phyloP scores from a whole-genome alignment of 2,888 invertebrate species.

The Tipula confusa region DNA sequence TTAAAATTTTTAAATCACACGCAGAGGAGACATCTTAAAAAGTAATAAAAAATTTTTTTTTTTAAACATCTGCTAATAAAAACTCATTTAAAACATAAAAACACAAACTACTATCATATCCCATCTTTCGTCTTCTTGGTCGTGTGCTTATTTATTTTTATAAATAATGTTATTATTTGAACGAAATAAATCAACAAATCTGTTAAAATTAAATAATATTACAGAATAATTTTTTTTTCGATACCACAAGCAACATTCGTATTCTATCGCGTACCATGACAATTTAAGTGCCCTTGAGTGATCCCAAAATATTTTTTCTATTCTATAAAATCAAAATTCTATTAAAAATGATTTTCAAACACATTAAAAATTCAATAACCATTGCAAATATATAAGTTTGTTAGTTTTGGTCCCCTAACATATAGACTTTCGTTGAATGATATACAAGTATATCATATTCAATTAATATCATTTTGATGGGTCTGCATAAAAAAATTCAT shows the following conservation, averaged over 20 bases:
- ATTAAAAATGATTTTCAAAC: not conserved
- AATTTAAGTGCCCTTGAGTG: not conserved
- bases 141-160: not conserved
- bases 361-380: not conserved
- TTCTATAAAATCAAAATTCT: not conserved
- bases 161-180: not conserved
- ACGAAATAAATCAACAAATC: not conserved
- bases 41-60: not conserved
- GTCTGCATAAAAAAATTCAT: no score
- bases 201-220: not conserved
- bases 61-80: constrained; percentile 7
- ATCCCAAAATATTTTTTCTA: not conserved
- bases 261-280: not conserved
- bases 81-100: not conserved
- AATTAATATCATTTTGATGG: no score
- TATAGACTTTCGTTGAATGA: no score
- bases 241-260: not conserved
- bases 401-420: no score
- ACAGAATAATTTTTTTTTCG: not conserved
- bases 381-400: no score
- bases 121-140: not conserved
- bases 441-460: no score
- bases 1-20: not conserved
- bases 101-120: not conserved
- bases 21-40: constrained; percentile 21